phyloP scores from a whole-genome alignment of 1,140 invertebrate genomes.

The Holotrichia oblita region DNA sequence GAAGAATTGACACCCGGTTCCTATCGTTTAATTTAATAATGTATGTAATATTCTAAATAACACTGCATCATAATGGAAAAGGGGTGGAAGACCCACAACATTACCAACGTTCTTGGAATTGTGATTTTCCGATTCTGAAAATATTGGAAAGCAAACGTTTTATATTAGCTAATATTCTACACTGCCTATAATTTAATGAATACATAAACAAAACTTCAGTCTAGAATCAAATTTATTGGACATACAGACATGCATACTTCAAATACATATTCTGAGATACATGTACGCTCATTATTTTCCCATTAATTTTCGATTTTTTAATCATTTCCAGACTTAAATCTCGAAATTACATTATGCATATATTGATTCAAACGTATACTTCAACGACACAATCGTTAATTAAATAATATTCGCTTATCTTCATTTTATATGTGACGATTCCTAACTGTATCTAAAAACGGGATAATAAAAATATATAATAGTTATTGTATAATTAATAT shows the following conservation, averaged over 20 bases:
- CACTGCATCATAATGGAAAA: no score
- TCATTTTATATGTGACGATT: constrained; percentile 14
- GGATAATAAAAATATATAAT: constrained; percentile 36
- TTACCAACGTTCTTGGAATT: no score
- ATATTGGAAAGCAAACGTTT: no score
- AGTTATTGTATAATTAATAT: not conserved
- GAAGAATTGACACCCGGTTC: no score
- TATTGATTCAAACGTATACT: constrained; percentile 15
- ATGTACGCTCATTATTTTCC: not conserved
- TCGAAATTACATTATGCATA: not conserved
- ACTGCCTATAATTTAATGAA: not conserved
- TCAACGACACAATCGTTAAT: not conserved
- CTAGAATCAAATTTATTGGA: constrained; percentile 32
- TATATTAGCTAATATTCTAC: no score
- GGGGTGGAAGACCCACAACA: no score
- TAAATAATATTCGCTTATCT: not conserved
- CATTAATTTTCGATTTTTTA: not conserved
- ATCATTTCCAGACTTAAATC: constrained; percentile 1
- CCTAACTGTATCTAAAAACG: constrained; percentile 16
- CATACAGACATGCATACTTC: constrained; percentile 18
- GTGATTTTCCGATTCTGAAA: no score
- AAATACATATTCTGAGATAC: not conserved
- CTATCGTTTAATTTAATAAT: no score
- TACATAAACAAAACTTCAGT: constrained; percentile 13
- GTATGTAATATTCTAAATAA: no score